A percentile compares a stretch with the other conserved stretches of the same genome.
Evolutionary conservation across 2,113 vertebrate species (phyloP).

Genomic region (Brachypodius melanocephalos): DNA sequence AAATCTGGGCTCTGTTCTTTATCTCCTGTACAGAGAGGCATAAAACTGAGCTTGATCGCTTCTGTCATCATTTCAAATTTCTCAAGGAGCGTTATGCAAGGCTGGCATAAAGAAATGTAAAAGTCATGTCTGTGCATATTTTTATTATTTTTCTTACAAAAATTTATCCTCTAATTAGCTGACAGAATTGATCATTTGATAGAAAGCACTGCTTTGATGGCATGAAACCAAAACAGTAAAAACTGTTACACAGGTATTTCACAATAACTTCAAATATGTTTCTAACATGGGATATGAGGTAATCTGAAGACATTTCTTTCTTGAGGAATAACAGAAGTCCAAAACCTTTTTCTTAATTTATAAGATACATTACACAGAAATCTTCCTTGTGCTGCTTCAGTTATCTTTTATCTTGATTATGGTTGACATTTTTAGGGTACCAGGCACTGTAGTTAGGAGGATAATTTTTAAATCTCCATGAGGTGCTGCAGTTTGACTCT

Average conservation of each 20-base stretch:
- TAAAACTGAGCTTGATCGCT: not conserved
- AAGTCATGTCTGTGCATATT: not conserved
- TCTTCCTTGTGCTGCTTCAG: not conserved
- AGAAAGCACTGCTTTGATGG: not conserved
- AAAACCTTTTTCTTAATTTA: conserved; percentile 27
- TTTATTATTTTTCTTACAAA: not conserved
- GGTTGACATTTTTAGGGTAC: conserved; percentile 30
- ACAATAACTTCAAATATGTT: not conserved
- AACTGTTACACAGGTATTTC: not conserved
- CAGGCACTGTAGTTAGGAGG: not conserved
- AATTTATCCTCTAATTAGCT: not conserved
- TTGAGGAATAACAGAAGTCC: conserved; percentile 22
- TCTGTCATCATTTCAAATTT: not conserved
- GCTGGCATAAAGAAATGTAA: not conserved
- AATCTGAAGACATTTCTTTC: not conserved
- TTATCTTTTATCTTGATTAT: conserved; percentile 35
- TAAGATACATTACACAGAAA: conserved; percentile 2
- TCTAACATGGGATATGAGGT: not conserved
- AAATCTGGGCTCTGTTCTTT: not conserved
- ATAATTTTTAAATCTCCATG: conserved; percentile 23
- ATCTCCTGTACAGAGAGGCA: not conserved
- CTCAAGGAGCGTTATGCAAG: not conserved
- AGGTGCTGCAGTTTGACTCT: conserved; percentile 24
- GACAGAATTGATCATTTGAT: not conserved
- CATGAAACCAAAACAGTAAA: not conserved